These are phyloP conservation scores for Trichonephila inaurata DNA, from an alignment of 1,140 invertebrate genomes.

Conservation along the genomic window DNA sequence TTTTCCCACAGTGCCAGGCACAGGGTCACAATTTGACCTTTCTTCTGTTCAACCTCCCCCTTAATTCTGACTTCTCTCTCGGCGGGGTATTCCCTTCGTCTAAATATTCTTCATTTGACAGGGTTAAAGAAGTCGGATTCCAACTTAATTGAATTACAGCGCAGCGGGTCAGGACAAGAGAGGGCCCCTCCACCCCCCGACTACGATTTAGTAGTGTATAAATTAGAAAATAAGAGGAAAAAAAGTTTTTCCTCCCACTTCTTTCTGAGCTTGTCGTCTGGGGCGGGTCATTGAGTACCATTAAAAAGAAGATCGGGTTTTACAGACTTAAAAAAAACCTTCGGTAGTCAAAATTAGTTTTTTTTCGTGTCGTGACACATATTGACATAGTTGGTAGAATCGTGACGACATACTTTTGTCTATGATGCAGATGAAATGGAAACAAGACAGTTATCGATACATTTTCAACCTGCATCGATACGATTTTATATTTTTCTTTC, in stretches of 20 bases:
- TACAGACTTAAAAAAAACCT: background rate
- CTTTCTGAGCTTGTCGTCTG: background rate
- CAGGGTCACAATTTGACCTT: slow-evolving; percentile 59
- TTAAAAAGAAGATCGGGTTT: background rate
- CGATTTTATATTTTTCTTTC: too few species aligned
- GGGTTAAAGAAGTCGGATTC: slow-evolving; percentile 59
- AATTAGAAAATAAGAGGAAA: background rate
- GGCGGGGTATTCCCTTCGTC: background rate
- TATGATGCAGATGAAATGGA: background rate
- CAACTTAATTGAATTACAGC: slow-evolving; percentile 54
- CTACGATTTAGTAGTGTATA: slow-evolving; percentile 38
- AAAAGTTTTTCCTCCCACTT: background rate
- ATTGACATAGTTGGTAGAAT: background rate
- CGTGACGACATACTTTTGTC: background rate
- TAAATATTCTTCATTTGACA: slow-evolving; percentile 44
- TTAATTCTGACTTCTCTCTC: slow-evolving; percentile 49
- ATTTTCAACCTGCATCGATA: too few species aligned
- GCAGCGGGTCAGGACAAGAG: background rate
- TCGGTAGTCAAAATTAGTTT: background rate
- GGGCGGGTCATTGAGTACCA: background rate
- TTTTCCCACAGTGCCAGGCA: slow-evolving; percentile 56
- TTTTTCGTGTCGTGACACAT: background rate
- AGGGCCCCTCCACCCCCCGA: background rate
- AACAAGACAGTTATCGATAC: too few species aligned
- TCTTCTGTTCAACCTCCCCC: slow-evolving; percentile 18